Percentiles rank a stretch among this genome's conserved stretches.
These are phyloP conservation scores for Andrena cerasifolii DNA, from an alignment of 1,140 invertebrate genomes.

Conservation along the genomic window DNA sequence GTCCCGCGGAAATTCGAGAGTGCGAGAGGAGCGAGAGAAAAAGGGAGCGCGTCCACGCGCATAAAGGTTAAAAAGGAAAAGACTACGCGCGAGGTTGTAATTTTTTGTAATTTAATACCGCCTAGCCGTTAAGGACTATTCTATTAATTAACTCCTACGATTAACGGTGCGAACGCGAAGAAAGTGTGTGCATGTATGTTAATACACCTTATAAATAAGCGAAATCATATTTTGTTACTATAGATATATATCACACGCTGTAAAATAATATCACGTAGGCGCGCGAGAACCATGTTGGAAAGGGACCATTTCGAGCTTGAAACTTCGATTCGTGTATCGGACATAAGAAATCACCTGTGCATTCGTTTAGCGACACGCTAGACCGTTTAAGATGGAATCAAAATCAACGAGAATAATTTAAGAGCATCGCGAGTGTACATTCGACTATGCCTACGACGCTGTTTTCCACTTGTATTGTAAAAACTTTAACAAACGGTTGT, in stretches of 20 bases:
- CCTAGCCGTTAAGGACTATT: constrained; percentile 51
- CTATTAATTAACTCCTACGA: constrained; percentile 53
- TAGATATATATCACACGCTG: constrained; percentile 72
- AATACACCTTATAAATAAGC: constrained; percentile 67
- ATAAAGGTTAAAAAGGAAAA: constrained; percentile 1
- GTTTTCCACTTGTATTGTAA: constrained; percentile 64
- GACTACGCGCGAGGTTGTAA: constrained; percentile 61
- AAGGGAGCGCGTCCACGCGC: neutral
- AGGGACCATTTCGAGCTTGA: too few relatives aligned
- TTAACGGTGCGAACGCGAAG: constrained; percentile 66
- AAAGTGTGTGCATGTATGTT: constrained; percentile 69
- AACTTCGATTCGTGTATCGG: too few relatives aligned
- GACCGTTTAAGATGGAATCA: neutral
- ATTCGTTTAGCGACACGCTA: too few relatives aligned
- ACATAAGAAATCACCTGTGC: too few relatives aligned
- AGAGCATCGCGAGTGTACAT: constrained; percentile 19
- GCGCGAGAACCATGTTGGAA: neutral
- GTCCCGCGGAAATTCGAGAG: constrained; percentile 11
- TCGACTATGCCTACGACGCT: constrained; percentile 50
- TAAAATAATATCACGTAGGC: constrained; percentile 59
- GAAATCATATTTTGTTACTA: constrained; percentile 77
- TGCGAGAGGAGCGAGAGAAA: too few relatives aligned
- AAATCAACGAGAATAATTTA: neutral
- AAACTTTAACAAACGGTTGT: constrained; percentile 68
- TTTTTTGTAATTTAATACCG: constrained; percentile 73